Evolutionary conservation across 2,888 invertebrate species (phyloP).

Genomic region (Capitulum mitella): DNA sequence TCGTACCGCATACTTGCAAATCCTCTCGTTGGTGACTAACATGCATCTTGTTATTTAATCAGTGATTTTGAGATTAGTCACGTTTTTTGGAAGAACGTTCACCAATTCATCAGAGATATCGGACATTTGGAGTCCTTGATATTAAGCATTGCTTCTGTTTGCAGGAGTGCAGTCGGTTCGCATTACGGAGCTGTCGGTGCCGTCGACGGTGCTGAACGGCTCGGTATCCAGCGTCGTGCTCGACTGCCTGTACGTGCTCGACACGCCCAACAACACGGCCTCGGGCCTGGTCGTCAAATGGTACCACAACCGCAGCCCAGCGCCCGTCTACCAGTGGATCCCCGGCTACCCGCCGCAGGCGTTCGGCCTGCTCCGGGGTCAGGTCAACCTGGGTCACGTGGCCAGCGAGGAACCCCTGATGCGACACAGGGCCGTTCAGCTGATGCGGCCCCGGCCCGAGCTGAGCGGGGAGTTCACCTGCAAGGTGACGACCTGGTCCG

Average conservation of each 20-base stretch:
- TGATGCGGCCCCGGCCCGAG: constrained; percentile 59
- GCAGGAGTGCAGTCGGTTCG: background rate
- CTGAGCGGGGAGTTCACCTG: constrained; percentile 66
- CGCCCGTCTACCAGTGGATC: constrained; percentile 40
- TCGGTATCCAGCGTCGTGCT: constrained; percentile 23
- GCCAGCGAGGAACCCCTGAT: constrained; percentile 41
- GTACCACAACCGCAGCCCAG: constrained; percentile 38
- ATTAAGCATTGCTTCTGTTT: too few relatives aligned
- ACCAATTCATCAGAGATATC: too few relatives aligned
- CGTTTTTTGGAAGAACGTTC: too few relatives aligned
- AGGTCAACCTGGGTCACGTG: constrained; percentile 20
- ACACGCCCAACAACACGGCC: constrained; percentile 39
- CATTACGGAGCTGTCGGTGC: background rate
- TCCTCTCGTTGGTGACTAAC: too few relatives aligned
- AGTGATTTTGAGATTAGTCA: too few relatives aligned
- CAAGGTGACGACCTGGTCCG: constrained; percentile 59
- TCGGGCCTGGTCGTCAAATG: constrained; percentile 38
- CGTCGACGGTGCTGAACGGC: constrained; percentile 25
- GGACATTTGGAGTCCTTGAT: too few relatives aligned
- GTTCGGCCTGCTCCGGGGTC: constrained; percentile 4
- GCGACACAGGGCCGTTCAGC: constrained; percentile 60
- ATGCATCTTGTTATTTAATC: too few relatives aligned
- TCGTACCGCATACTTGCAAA: too few relatives aligned
- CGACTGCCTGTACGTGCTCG: constrained; percentile 37
- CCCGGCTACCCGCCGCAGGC: constrained; percentile 36